Evolutionary conservation across 2,888 invertebrate species (phyloP).

Genomic region (Pyrrhia umbra): DNA sequence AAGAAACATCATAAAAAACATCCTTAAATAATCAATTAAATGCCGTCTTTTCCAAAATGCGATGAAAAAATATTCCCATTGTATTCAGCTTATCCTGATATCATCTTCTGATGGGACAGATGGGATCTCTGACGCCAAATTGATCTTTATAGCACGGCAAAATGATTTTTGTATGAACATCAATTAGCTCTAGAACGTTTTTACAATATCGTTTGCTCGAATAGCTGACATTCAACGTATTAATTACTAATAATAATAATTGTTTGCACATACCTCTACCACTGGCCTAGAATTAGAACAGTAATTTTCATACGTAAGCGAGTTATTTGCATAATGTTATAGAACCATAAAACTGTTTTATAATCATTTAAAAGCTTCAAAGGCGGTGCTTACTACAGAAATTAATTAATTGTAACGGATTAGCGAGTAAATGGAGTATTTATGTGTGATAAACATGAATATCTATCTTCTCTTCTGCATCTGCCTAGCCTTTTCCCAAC

Average conservation of each 20-base stretch:
- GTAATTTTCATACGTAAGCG: slow-evolving; percentile 22
- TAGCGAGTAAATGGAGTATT: background rate
- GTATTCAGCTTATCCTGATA: slow-evolving; percentile 33
- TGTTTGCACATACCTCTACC: slow-evolving; percentile 4
- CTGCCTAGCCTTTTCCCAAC: too few relatives aligned
- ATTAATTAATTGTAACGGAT: slow-evolving; percentile 2
- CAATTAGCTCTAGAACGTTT: too few relatives aligned
- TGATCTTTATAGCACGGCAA: too few relatives aligned
- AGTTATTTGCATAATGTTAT: slow-evolving; percentile 43
- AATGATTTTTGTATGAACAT: too few relatives aligned
- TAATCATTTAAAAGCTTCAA: slow-evolving; percentile 24
- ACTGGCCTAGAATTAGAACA: slow-evolving; percentile 24
- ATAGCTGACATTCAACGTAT: background rate
- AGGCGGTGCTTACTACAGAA: slow-evolving; percentile 4
- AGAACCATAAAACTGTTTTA: slow-evolving; percentile 22
- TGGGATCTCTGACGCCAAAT: too few relatives aligned
- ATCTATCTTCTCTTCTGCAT: too few relatives aligned
- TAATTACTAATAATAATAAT: slow-evolving; percentile 1
- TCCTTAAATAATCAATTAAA: too few relatives aligned
- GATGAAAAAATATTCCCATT: slow-evolving; percentile 25
- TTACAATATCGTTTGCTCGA: background rate
- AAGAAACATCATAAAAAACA: too few relatives aligned
- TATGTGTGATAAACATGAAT: too few relatives aligned
- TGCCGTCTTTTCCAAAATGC: background rate
- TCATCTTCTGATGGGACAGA: too few relatives aligned